Evolutionary conservation across 2,888 invertebrate genomes (phyloP).

Genomic region (Oscheius myriophilus): DNA sequence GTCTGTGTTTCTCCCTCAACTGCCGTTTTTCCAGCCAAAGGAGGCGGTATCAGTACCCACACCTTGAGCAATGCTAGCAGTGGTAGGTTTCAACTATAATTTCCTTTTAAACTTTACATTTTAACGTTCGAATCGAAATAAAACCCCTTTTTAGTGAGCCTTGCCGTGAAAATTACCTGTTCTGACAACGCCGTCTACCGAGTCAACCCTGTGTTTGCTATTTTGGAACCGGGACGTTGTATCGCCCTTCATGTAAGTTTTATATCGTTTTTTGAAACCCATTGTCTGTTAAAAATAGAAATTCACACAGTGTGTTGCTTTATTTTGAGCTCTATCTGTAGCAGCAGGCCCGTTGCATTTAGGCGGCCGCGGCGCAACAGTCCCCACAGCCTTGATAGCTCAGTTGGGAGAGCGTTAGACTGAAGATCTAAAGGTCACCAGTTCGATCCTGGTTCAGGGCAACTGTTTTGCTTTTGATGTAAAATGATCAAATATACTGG

Average conservation of each 20-base stretch:
- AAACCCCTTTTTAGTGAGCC: constrained; percentile 35
- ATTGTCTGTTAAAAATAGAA: no score
- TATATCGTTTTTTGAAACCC: no score
- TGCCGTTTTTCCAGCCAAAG: constrained; percentile 44
- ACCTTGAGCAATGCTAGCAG: constrained; percentile 51
- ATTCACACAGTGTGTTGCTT: no score
- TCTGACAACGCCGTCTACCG: constrained; percentile 65
- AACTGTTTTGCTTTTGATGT: constrained; percentile 15
- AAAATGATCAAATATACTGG: no score
- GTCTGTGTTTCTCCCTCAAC: constrained; percentile 45
- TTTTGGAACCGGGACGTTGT: constrained; percentile 62
- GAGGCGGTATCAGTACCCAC: constrained; percentile 49
- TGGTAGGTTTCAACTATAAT: constrained; percentile 23
- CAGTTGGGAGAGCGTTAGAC: constrained; percentile 65
- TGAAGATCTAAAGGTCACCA: constrained; percentile 64
- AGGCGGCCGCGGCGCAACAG: not conserved
- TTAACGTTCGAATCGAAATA: not conserved
- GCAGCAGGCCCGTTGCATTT: no score
- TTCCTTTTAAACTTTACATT: not conserved
- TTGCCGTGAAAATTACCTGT: constrained; percentile 68
- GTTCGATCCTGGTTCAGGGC: constrained; percentile 60
- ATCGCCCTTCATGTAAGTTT: constrained; percentile 59
- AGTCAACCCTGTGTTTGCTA: constrained; percentile 65
- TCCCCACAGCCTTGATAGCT: constrained; percentile 32
- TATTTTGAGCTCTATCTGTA: no score